Evolutionary conservation across 1,140 invertebrate species (phyloP), one percentile per base, ranked within the genome.

Genomic region (Dinoponera quadriceps): DNA sequence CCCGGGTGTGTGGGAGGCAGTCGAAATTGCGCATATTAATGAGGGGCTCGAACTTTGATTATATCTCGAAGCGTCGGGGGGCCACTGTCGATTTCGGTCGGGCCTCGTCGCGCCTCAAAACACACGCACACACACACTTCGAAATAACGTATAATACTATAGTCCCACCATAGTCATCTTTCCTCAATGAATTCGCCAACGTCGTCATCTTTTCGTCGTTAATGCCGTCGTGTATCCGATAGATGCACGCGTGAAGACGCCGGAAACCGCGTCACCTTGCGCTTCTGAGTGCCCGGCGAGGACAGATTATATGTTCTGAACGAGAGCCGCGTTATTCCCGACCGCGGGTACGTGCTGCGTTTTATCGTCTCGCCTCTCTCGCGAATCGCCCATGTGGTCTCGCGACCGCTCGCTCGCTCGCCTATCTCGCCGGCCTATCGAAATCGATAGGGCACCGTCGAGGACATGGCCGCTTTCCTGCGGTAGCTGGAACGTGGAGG

Each of bases 1-100:
- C 63, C 33, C n/a, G 25, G 59, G 54, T 59, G 82, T 69, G 86
- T 88, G 83, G 86, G 86, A 82, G 86, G 83, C 83, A 83, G 86
- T 74, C 86, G 83, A 88, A 88, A 88, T 88, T 88, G 86, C 87
- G 86, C 86, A 88, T 88, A 88, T 88, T 87, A 88, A 88, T 87
- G 83, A 88, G 74, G 72, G 69, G 16, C 48, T 20, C 83, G 78
- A 74, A 74, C 48, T 68, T 78, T 75, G 85, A 87, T 87, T 83
- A 78, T 86, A 87, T 87, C 85, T 87, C 54, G 72, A 86, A 71
- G 72, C 72, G 18, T 57, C 51, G 65, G 49, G 65, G 49, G 4
- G 51, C 78, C 38, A 54, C 85, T 83, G 85, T 77, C 85, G 75
- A 87, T 86, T 78, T 60, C 72, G 78, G 82, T 86, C 85, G 49